A percentile compares a stretch with the other conserved stretches of the same genome.
Evolutionary conservation across 2,113 vertebrate genomes (phyloP).

Genomic region (Hyaena hyaena): DNA sequence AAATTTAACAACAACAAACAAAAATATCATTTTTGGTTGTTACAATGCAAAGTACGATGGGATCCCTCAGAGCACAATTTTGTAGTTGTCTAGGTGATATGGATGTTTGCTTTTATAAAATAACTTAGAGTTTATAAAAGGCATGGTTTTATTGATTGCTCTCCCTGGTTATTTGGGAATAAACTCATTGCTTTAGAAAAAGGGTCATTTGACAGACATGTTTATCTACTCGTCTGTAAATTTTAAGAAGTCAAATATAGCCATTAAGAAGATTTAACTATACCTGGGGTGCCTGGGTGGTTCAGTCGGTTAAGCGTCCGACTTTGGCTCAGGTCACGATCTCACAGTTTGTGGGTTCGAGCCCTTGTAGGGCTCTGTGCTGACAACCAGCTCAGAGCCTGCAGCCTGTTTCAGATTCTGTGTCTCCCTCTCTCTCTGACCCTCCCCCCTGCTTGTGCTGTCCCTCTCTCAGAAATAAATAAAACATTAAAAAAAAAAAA

Average conservation of each 20-base stretch:
- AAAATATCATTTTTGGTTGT: background rate
- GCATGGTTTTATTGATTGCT: background rate
- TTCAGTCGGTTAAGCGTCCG: too few relatives aligned
- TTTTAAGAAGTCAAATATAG: background rate
- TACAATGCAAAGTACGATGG: background rate
- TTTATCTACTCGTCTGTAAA: background rate
- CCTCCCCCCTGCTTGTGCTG: too few relatives aligned
- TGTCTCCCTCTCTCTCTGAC: too few relatives aligned
- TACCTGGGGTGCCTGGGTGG: background rate
- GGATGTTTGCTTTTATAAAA: background rate
- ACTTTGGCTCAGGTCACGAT: too few relatives aligned
- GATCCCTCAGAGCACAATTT: background rate
- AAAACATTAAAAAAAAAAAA: too few relatives aligned
- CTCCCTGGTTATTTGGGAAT: background rate
- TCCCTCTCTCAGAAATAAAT: too few relatives aligned
- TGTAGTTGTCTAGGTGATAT: background rate
- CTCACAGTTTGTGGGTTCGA: too few relatives aligned
- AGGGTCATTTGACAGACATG: background rate
- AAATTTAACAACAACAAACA: background rate
- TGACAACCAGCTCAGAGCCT: too few relatives aligned
- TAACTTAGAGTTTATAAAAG: background rate
- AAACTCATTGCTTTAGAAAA: background rate
- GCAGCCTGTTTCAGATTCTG: too few relatives aligned
- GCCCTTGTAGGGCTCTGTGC: too few relatives aligned
- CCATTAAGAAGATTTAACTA: background rate